phyloP scores from a whole-genome alignment of 2,888 invertebrate species.

The Cataglyphis livida region DNA sequence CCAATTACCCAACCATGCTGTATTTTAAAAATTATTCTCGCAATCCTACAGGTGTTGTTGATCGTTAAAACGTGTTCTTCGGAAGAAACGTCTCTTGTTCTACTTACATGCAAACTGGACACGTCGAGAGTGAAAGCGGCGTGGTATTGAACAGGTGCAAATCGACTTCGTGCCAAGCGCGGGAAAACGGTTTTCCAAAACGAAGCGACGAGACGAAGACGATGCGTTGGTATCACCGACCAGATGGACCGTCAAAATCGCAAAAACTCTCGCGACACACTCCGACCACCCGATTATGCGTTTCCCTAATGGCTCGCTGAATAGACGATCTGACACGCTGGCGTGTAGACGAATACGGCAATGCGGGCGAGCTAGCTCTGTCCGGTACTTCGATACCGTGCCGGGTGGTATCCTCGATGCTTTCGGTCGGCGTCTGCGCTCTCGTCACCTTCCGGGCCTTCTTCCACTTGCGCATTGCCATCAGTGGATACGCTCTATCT shows the following conservation, averaged over 20 bases:
- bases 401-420: slow-evolving; percentile 81
- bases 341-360: slow-evolving; percentile 67
- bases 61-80: neutral
- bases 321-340: slow-evolving; percentile 21
- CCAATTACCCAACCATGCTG: neutral
- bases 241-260: neutral
- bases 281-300: slow-evolving; percentile 11
- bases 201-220: slow-evolving; percentile 35
- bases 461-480: slow-evolving; percentile 70
- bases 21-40: slow-evolving; percentile 2
- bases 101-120: slow-evolving; percentile 42
- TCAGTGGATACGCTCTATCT: slow-evolving; percentile 52
- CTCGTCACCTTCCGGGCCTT: slow-evolving; percentile 73
- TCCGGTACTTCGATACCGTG: slow-evolving; percentile 82
- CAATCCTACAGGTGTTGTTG: neutral
- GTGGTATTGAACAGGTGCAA: slow-evolving; percentile 63
- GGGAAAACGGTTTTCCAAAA: slow-evolving; percentile 64
- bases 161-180: slow-evolving; percentile 61
- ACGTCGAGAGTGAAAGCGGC: slow-evolving; percentile 13
- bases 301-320: slow-evolving; percentile 2
- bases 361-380: slow-evolving; percentile 83
- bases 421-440: slow-evolving; percentile 81
- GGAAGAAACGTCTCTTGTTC: neutral
- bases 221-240: neutral
- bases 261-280: neutral